Evolutionary conservation across 2,888 invertebrate species (phyloP).

Genomic region (Euzophera pinguis): DNA sequence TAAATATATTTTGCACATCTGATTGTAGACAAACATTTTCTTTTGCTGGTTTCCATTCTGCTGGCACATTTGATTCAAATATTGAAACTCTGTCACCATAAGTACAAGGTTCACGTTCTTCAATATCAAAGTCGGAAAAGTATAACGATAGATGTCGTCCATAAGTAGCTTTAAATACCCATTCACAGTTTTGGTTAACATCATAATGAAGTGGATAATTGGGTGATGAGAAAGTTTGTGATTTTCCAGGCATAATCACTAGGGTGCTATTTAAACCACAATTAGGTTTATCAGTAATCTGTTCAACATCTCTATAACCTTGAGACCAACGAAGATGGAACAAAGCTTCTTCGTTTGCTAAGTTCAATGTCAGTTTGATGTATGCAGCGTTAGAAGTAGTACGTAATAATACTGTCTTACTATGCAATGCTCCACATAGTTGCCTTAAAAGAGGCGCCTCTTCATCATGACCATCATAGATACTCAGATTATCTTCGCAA

Average conservation of each 20-base stretch:
- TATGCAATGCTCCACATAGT: constrained; percentile 72
- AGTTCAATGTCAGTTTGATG: constrained; percentile 72
- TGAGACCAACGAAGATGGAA: constrained; percentile 54
- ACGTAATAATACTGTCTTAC: constrained; percentile 32
- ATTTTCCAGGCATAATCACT: constrained; percentile 33
- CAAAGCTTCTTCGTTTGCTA: constrained; percentile 60
- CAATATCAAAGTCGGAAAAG: constrained; percentile 81
- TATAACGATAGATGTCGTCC: constrained; percentile 81
- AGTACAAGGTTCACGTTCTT: constrained; percentile 75
- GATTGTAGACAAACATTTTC: constrained; percentile 79
- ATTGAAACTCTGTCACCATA: constrained; percentile 82
- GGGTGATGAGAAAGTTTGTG: constrained; percentile 81
- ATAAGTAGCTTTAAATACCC: constrained; percentile 82
- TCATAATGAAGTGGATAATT: constrained; percentile 87
- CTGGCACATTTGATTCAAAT: constrained; percentile 72
- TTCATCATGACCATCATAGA: constrained; percentile 88
- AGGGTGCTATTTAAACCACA: constrained; percentile 58
- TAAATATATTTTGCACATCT: constrained; percentile 36
- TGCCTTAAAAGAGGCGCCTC: constrained; percentile 78
- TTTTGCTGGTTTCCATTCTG: constrained; percentile 75
- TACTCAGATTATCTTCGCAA: constrained; percentile 52
- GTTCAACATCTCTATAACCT: constrained; percentile 17
- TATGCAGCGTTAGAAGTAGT: constrained; percentile 83
- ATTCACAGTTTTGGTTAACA: constrained; percentile 83
- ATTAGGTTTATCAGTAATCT: constrained; percentile 33